Evolutionary conservation across 2,888 invertebrate genomes (phyloP).

Genomic region (Shargacucullia verbasci): DNA sequence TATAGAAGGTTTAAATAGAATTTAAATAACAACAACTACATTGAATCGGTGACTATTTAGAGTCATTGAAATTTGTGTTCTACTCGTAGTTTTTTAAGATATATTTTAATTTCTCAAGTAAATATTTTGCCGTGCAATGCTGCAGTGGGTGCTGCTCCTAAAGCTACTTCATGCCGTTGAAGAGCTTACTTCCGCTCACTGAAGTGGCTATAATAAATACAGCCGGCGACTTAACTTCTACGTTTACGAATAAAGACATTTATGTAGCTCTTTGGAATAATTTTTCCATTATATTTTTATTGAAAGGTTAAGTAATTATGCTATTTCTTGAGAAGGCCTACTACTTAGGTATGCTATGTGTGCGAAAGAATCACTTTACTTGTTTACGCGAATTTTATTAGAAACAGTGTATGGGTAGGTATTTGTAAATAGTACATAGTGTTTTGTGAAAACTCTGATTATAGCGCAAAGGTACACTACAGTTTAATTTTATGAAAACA

Average conservation of each 20-base stretch:
- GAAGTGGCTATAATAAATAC: constrained; percentile 72
- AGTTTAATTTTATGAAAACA: too few relatives aligned
- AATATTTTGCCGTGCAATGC: constrained; percentile 7
- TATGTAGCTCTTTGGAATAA: constrained; percentile 36
- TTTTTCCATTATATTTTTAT: constrained; percentile 7
- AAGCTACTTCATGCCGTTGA: constrained; percentile 66
- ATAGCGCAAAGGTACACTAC: too few relatives aligned
- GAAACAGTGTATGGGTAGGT: too few relatives aligned
- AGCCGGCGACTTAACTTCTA: constrained; percentile 64
- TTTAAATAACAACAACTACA: constrained; percentile 9
- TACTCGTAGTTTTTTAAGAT: background rate
- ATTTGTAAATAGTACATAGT: too few relatives aligned
- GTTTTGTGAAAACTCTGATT: too few relatives aligned
- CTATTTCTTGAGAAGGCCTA: background rate
- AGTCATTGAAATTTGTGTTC: constrained; percentile 11
- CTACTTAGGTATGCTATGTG: background rate
- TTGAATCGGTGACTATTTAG: background rate
- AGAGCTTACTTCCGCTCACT: constrained; percentile 70
- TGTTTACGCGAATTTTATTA: too few relatives aligned
- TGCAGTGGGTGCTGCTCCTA: constrained; percentile 31
- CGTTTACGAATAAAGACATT: constrained; percentile 59
- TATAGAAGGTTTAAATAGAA: constrained; percentile 7
- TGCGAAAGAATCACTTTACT: too few relatives aligned
- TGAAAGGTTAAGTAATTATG: background rate
- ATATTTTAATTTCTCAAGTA: constrained; percentile 19